A percentile compares a stretch with the other conserved stretches of the same genome.
Evolutionary conservation across 2,113 vertebrate genomes (phyloP).

Genomic region (Prietella phreatophila): DNA sequence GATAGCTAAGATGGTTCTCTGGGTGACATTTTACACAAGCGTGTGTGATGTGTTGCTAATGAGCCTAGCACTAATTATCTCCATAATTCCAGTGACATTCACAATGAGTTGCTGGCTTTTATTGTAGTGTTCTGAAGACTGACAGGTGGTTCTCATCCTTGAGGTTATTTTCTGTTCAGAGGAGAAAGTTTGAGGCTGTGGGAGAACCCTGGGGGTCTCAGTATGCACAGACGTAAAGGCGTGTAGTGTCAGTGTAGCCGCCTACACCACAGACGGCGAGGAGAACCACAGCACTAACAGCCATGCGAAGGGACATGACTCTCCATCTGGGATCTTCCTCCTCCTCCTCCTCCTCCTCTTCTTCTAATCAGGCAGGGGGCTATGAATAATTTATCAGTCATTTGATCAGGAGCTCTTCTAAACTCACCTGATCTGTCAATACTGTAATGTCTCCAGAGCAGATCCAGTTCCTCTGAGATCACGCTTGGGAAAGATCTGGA

Average conservation of each 20-base stretch:
- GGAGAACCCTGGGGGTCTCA: neutral
- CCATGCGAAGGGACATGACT: neutral
- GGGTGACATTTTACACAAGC: neutral
- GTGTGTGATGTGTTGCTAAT: neutral
- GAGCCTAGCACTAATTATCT: neutral
- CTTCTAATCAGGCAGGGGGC: neutral
- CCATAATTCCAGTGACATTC: neutral
- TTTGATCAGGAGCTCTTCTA: neutral
- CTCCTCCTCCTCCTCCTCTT: neutral
- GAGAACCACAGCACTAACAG: neutral
- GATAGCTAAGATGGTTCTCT: neutral
- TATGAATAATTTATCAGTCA: neutral
- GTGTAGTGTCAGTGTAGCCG: neutral
- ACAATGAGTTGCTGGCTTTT: neutral
- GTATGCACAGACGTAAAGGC: slow-evolving; percentile 11
- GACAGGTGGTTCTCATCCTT: neutral
- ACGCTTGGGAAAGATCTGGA: neutral
- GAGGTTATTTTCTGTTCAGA: slow-evolving; percentile 13
- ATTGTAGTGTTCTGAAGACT: neutral
- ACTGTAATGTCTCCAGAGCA: neutral
- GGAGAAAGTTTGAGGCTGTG: neutral
- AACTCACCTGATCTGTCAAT: neutral
- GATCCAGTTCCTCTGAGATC: neutral
- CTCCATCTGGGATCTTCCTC: slow-evolving; percentile 12
- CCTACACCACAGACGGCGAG: slow-evolving; percentile 10